Evolutionary conservation across 2,113 vertebrate genomes (phyloP).

Genomic region (Perca fluviatilis): DNA sequence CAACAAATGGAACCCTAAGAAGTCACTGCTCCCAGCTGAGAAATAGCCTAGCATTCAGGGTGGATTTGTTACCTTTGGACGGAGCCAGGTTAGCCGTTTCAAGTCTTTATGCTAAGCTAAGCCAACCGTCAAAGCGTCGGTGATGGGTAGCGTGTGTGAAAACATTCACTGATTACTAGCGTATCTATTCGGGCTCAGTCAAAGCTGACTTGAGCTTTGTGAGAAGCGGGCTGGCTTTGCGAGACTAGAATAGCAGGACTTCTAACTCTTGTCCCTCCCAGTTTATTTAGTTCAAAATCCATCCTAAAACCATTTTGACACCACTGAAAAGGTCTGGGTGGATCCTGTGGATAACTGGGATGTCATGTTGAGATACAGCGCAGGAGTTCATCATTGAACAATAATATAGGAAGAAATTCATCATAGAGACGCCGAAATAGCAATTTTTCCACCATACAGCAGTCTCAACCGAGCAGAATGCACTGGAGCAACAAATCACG

Average conservation of each 20-base stretch:
- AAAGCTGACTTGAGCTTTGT: background rate
- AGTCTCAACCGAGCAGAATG: background rate
- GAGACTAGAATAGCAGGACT: background rate
- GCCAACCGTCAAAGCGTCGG: background rate
- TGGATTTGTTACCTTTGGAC: background rate
- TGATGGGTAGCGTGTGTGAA: background rate
- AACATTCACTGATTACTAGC: background rate
- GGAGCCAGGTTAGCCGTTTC: background rate
- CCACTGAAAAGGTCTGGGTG: background rate
- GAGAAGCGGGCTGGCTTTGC: constrained; percentile 11
- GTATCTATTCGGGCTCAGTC: background rate
- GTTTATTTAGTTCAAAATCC: background rate
- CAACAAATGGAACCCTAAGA: no score
- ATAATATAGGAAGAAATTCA: background rate
- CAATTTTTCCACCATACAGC: no score
- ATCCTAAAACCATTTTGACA: constrained; percentile 6
- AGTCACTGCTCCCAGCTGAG: background rate
- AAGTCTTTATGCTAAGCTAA: background rate
- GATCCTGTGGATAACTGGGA: background rate
- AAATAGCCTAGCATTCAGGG: no score
- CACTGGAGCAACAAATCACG: background rate
- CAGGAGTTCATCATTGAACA: background rate
- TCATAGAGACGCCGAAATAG: background rate
- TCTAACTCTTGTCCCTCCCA: background rate
- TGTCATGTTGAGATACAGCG: background rate